These are phyloP conservation scores for Hirtodrosophila duncani DNA, from an alignment of 2,888 invertebrate genomes.

Conservation along the genomic window DNA sequence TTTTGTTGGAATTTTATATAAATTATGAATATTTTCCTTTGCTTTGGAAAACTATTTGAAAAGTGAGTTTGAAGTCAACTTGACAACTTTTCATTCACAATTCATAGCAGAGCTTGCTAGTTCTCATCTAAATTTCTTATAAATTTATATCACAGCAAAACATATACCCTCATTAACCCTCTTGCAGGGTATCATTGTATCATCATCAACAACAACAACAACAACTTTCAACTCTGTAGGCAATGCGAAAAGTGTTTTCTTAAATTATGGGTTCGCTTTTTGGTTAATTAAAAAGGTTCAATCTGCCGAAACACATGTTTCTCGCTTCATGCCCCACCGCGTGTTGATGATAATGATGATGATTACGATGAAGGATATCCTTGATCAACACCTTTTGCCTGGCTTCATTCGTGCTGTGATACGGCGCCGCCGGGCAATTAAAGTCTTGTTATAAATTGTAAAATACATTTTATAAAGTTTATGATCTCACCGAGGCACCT, in stretches of 20 bases:
- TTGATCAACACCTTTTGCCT: constrained; percentile 48
- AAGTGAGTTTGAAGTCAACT: too few species aligned
- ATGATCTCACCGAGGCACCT: constrained; percentile 5
- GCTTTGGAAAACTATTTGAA: too few species aligned
- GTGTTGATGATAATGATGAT: constrained; percentile 16
- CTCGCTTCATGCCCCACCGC: constrained; percentile 7
- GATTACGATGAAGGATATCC: constrained; percentile 41
- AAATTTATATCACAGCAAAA: too few species aligned
- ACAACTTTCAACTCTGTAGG: constrained; percentile 15
- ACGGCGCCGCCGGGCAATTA: constrained; percentile 64
- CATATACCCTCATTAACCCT: too few species aligned
- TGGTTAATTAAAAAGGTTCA: constrained; percentile 62
- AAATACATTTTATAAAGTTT: constrained; percentile 23
- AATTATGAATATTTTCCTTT: too few species aligned
- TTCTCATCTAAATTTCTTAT: too few species aligned
- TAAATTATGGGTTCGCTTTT: constrained; percentile 66
- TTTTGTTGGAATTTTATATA: constrained; percentile 9
- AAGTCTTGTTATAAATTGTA: constrained; percentile 42
- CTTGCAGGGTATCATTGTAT: too few species aligned
- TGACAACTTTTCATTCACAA: too few species aligned
- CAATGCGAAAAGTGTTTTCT: constrained; percentile 40
- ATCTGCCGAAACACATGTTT: constrained; percentile 36
- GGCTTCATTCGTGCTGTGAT: constrained; percentile 31
- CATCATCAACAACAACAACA: constrained; percentile 26
- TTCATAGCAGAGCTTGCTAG: too few species aligned